These are phyloP conservation scores for Oscheius myriophilus DNA, from an alignment of 2,888 invertebrate species.

Conservation along the genomic window DNA sequence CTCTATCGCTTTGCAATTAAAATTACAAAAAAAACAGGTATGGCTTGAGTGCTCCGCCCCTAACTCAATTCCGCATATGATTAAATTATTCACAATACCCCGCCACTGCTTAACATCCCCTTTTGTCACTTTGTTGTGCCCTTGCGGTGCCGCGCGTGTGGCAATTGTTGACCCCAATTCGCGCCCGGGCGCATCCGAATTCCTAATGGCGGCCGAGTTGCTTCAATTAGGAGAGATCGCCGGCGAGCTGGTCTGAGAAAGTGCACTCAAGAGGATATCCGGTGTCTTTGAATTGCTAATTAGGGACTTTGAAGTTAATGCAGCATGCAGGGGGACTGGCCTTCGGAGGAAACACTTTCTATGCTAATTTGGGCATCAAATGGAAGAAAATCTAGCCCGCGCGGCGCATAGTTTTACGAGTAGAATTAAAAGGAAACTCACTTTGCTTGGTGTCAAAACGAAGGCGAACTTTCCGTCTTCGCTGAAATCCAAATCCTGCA, in stretches of 20 bases:
- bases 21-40: no score
- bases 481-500: slow-evolving; percentile 88
- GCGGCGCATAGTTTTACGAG: not conserved
- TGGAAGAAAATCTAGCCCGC: slow-evolving; percentile 4
- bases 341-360: no score
- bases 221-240: slow-evolving; percentile 20
- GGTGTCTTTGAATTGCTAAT: slow-evolving; percentile 34
- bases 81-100: no score
- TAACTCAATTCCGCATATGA: no score
- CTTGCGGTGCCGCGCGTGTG: not conserved
- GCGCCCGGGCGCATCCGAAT: not conserved
- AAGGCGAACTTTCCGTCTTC: slow-evolving; percentile 85
- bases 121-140: not conserved
- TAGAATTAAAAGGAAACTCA: slow-evolving; percentile 24
- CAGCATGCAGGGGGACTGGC: no score
- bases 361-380: no score
- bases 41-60: no score
- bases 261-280: slow-evolving; percentile 37
- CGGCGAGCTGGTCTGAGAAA: slow-evolving; percentile 17
- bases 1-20: no score
- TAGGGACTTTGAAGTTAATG: slow-evolving; percentile 21
- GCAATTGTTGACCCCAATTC: not conserved
- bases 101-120: no score
- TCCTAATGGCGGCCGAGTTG: slow-evolving; percentile 21
- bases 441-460: slow-evolving; percentile 79